These are phyloP conservation scores for Chironomus striatipennis DNA, from an alignment of 1,140 invertebrate species.

Conservation along the genomic window DNA sequence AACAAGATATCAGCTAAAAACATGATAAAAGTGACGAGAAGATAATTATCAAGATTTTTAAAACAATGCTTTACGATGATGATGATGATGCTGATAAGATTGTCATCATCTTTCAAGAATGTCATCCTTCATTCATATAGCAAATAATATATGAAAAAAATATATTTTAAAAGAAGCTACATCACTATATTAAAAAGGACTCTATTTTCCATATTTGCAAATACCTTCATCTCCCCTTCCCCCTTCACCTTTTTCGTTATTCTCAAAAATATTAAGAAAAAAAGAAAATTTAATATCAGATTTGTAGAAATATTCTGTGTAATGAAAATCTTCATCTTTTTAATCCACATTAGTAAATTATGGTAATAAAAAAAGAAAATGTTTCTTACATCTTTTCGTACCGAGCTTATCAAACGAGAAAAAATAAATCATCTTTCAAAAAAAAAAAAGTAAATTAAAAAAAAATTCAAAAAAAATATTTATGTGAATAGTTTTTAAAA, in stretches of 20 bases:
- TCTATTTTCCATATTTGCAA: neutral
- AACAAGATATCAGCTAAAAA: neutral
- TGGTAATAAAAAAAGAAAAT: neutral
- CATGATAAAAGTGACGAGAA: neutral
- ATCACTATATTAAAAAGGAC: neutral
- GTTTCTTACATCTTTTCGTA: constrained; percentile 8
- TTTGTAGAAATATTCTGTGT: constrained; percentile 14
- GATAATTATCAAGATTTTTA: constrained; percentile 6
- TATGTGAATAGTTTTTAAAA: constrained; percentile 19
- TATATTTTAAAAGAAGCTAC: neutral
- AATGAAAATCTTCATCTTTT: neutral
- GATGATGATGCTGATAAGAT: neutral
- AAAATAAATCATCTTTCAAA: constrained; percentile 17
- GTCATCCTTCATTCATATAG: neutral
- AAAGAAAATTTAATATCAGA: too few species aligned
- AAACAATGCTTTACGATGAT: neutral
- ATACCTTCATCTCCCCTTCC: neutral
- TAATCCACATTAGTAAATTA: neutral
- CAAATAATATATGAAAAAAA: neutral
- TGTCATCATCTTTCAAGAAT: neutral
- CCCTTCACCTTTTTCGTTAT: neutral
- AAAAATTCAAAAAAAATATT: constrained; percentile 19
- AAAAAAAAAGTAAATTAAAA: neutral
- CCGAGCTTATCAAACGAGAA: constrained; percentile 18
- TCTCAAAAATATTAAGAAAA: neutral